Evolutionary conservation across 2,113 vertebrate genomes (phyloP).

Genomic region (Phrynocephalus versicolor): DNA sequence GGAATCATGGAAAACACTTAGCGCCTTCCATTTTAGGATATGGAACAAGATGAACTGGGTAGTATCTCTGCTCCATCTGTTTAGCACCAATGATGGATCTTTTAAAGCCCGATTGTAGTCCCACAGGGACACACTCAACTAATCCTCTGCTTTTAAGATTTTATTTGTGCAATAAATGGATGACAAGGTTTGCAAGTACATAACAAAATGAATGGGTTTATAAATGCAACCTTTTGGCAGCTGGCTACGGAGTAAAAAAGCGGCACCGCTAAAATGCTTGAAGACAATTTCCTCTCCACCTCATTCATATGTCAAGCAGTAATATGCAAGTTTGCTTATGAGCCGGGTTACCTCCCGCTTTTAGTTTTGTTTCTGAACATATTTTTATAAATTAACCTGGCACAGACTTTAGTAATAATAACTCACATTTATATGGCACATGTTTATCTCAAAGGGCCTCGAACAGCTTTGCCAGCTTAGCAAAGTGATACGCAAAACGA

Average conservation of each 20-base stretch:
- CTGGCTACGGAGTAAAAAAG: slow-evolving; percentile 50
- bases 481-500: not conserved
- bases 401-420: slow-evolving; percentile 62
- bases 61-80: slow-evolving; percentile 48
- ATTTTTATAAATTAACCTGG: slow-evolving; percentile 67
- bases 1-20: slow-evolving; percentile 1
- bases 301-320: slow-evolving; percentile 65
- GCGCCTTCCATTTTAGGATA: not conserved
- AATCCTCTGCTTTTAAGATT: slow-evolving; percentile 62
- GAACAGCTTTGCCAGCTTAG: slow-evolving; percentile 22
- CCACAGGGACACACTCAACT: slow-evolving; percentile 51
- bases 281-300: slow-evolving; percentile 44
- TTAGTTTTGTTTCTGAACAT: slow-evolving; percentile 39
- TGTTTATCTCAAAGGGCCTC: slow-evolving; percentile 28
- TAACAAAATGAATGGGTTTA: slow-evolving; percentile 64
- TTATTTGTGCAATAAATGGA: slow-evolving; percentile 67
- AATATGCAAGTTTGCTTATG: slow-evolving; percentile 64
- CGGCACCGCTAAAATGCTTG: slow-evolving; percentile 50
- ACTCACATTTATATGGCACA: slow-evolving; percentile 29
- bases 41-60: slow-evolving; percentile 15
- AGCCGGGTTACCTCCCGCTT: slow-evolving; percentile 44
- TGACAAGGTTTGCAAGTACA: slow-evolving; percentile 60
- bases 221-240: slow-evolving; percentile 68
- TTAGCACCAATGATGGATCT: slow-evolving; percentile 51
- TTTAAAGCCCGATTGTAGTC: slow-evolving; percentile 57